Evolutionary conservation across 2,888 invertebrate species (phyloP).

Genomic region (Tetheella fluctuosa): DNA sequence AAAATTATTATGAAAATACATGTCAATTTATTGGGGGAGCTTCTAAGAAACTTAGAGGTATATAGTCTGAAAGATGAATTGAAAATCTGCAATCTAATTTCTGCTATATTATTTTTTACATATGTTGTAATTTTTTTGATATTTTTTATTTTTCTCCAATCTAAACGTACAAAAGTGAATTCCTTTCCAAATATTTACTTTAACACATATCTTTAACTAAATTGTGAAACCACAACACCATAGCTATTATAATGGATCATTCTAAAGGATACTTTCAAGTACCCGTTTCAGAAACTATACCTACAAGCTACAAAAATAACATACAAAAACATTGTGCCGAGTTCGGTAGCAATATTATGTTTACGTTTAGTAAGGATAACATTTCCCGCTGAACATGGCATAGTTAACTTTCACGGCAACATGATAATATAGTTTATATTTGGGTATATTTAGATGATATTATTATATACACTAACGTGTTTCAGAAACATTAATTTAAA

Average conservation of each 20-base stretch:
- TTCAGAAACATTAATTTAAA: neutral
- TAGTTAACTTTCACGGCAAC: neutral
- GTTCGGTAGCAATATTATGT: neutral
- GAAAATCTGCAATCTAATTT: slow-evolving; percentile 3
- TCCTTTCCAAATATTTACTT: no score
- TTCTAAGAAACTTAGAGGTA: neutral
- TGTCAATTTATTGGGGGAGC: slow-evolving; percentile 13
- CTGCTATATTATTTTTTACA: no score
- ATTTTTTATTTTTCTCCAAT: no score
- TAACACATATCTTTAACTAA: no score
- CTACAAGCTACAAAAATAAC: neutral
- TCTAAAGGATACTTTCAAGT: neutral
- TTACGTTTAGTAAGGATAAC: slow-evolving; percentile 5
- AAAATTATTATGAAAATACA: slow-evolving; percentile 20
- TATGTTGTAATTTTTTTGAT: no score
- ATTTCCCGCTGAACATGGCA: neutral
- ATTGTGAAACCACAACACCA: no score
- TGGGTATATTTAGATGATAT: neutral
- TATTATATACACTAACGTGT: neutral
- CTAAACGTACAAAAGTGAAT: no score
- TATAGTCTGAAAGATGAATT: neutral
- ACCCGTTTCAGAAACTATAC: neutral
- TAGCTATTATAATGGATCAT: neutral
- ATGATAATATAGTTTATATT: no score
- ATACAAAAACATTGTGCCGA: neutral